Evolutionary conservation across 2,797 vertebrate genomes (phyloP).

Genomic region (Tadarida brasiliensis): DNA sequence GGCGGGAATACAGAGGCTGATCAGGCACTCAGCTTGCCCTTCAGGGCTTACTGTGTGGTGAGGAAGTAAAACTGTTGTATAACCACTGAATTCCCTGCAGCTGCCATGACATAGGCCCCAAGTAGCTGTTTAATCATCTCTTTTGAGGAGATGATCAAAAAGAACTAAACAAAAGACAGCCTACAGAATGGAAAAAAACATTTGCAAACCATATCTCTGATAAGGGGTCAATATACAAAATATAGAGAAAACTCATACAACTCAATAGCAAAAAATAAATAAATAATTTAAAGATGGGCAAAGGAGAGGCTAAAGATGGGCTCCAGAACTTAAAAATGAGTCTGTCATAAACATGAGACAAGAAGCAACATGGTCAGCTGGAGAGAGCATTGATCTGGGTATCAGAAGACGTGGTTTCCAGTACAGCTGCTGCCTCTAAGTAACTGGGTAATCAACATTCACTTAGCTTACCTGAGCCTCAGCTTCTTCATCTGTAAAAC

Average conservation of each 20-base stretch:
- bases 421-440: not conserved
- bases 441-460: not conserved
- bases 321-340: not conserved
- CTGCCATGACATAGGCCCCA: not conserved
- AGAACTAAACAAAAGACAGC: not conserved
- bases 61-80: not conserved
- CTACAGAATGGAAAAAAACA: not conserved
- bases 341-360: not conserved
- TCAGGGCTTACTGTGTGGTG: not conserved
- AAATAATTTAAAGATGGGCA: not conserved
- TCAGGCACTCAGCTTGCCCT: not conserved
- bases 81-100: not conserved
- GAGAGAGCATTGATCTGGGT: not conserved
- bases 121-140: not conserved
- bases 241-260: not conserved
- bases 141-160: not conserved
- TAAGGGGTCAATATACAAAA: not conserved
- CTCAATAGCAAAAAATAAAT: not conserved
- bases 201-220: not conserved
- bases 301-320: not conserved
- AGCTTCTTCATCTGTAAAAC: not conserved
- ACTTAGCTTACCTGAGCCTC: not conserved
- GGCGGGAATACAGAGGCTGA: not conserved
- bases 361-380: not conserved
- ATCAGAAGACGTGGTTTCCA: not conserved